phyloP scores from a whole-genome alignment of 2,888 invertebrate genomes.

The Heliconius ethilla region DNA sequence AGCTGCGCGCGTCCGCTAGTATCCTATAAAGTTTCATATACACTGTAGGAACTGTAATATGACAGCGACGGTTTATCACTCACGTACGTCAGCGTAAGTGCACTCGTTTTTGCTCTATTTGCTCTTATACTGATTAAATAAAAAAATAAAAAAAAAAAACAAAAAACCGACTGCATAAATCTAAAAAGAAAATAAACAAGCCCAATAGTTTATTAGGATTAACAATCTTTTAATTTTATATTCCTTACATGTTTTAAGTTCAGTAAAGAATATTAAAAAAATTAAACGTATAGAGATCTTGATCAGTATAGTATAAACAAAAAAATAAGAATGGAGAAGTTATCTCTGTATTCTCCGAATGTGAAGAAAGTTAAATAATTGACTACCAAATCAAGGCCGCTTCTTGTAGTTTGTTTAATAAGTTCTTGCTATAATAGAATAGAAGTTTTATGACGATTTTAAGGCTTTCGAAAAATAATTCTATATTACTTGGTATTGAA shows the following conservation, averaged over 20 bases:
- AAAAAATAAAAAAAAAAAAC: no score
- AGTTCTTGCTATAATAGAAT: not conserved
- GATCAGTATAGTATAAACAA: no score
- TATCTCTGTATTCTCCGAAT: not conserved
- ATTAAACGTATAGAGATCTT: no score
- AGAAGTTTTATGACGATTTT: not conserved
- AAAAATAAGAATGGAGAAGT: not conserved
- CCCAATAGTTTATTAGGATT: no score
- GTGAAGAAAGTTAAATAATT: not conserved
- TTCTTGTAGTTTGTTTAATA: not conserved
- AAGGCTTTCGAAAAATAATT: not conserved
- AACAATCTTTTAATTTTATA: no score
- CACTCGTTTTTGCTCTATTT: not conserved
- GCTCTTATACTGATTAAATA: not conserved
- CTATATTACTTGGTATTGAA: not conserved
- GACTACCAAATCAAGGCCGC: not conserved
- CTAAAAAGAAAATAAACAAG: no score
- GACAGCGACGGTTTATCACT: not conserved
- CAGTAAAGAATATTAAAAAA: no score
- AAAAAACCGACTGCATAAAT: no score
- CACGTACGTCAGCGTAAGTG: slow-evolving; percentile 3
- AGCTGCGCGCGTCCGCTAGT: no score
- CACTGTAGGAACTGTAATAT: not conserved
- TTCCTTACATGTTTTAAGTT: no score
- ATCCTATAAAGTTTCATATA: not conserved